These are phyloP conservation scores for Galemys pyrenaicus DNA, from an alignment of 2,113 vertebrate genomes.

Conservation along the genomic window DNA sequence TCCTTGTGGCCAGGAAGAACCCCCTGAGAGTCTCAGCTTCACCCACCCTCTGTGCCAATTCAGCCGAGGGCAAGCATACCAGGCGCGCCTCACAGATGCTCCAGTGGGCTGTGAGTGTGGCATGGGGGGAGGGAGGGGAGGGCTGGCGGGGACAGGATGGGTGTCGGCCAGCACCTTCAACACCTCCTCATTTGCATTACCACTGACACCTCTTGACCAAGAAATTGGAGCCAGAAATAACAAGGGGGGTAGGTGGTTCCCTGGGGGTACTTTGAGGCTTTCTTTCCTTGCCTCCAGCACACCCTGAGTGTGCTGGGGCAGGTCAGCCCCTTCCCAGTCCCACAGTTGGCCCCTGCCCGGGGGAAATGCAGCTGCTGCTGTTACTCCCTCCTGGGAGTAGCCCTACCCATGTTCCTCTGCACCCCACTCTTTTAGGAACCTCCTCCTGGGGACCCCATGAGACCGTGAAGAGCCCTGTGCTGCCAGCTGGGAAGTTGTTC, in stretches of 20 bases:
- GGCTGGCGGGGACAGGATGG: constrained; percentile 75
- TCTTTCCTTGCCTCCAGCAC: constrained; percentile 57
- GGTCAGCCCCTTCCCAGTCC: not conserved
- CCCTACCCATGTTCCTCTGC: not conserved
- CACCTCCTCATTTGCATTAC: constrained; percentile 78
- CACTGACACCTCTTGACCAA: constrained; percentile 80
- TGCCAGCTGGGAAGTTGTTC: not conserved
- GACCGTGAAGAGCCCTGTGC: not conserved
- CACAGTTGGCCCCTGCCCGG: not conserved
- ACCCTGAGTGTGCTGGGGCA: constrained; percentile 3
- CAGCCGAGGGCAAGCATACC: not conserved
- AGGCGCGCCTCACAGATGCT: not conserved
- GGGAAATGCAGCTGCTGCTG: not conserved
- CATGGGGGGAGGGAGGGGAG: not conserved
- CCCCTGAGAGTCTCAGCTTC: not conserved
- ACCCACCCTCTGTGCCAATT: not conserved
- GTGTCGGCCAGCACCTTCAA: constrained; percentile 73
- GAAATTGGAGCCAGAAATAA: constrained; percentile 80
- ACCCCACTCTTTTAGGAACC: not conserved
- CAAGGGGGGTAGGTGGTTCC: constrained; percentile 57
- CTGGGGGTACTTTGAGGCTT: constrained; percentile 7
- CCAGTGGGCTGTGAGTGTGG: constrained; percentile 18
- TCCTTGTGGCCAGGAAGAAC: not conserved
- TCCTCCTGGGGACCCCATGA: not conserved
- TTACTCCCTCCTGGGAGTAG: not conserved